phyloP scores from a whole-genome alignment of 2,113 vertebrate species.

The Neodon shergylaensis region DNA sequence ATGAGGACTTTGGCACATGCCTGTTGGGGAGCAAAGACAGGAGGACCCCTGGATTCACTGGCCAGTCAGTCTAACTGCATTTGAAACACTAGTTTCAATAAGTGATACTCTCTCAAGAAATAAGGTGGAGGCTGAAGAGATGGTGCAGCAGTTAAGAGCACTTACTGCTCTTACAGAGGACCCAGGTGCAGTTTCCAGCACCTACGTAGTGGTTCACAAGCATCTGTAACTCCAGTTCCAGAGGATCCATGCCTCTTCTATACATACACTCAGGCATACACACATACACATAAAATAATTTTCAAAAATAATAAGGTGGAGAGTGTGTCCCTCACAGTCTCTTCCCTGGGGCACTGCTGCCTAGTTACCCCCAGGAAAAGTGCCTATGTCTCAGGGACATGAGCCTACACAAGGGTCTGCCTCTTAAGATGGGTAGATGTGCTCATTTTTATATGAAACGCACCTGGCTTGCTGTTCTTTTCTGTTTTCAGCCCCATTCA shows the following conservation, averaged over 20 bases:
- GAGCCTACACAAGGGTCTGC: neutral
- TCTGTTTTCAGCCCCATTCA: rapidly evolving
- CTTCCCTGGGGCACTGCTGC: too few relatives aligned
- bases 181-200: neutral
- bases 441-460: rapidly evolving
- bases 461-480: neutral
- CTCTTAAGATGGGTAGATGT: neutral
- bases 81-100: neutral
- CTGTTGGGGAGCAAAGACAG: neutral
- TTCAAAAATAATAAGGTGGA: neutral
- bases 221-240: neutral
- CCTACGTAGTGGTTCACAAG: neutral
- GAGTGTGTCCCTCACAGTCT: neutral
- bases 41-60: neutral
- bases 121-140: neutral
- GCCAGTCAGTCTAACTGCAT: neutral
- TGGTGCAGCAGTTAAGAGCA: neutral
- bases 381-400: rapidly evolving
- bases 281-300: neutral
- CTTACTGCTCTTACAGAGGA: neutral
- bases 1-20: neutral
- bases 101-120: neutral
- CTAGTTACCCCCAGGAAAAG: neutral
- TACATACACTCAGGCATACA: neutral
- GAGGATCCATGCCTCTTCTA: neutral